Conservation (phyloP, 2,888 invertebrate genomes). For the Acanthopleura granulata region DNA sequence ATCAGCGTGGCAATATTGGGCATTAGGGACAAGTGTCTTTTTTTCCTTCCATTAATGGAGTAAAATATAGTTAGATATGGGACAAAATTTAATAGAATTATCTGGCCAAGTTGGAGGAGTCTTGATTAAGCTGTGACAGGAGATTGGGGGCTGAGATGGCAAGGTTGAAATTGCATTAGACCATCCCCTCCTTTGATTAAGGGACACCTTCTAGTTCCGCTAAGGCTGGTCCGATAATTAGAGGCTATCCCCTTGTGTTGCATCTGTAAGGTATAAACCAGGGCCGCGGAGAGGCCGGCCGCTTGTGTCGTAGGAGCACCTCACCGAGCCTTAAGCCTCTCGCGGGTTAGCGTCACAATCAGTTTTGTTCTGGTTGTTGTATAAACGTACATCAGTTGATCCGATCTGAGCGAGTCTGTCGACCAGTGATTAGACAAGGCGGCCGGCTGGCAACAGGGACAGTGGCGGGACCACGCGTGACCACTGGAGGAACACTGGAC, state of each 20-base stretch:
- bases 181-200: conserved; percentile 15
- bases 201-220: conserved; percentile 18
- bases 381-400: too few species aligned
- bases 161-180: neutral
- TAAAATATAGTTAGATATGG: conserved; percentile 17
- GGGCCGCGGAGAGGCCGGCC: neutral
- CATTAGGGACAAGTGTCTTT: neutral
- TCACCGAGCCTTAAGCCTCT: too few species aligned
- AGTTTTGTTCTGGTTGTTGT: too few species aligned
- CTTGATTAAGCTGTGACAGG: neutral
- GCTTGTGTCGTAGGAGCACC: too few species aligned
- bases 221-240: conserved; percentile 5
- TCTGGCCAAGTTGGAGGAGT: neutral
- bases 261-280: conserved; percentile 1
- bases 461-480: too few species aligned
- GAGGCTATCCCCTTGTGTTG: conserved; percentile 3
- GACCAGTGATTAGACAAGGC: too few species aligned
- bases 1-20: conserved; percentile 10
- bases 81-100: conserved; percentile 18
- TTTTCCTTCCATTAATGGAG: conserved; percentile 11
- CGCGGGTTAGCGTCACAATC: too few species aligned
- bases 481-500: too few species aligned
- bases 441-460: too few species aligned
- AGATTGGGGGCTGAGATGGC: neutral
- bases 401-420: too few species aligned